phyloP scores from a whole-genome alignment of 1,140 invertebrate genomes.

The Octopus sinensis region DNA sequence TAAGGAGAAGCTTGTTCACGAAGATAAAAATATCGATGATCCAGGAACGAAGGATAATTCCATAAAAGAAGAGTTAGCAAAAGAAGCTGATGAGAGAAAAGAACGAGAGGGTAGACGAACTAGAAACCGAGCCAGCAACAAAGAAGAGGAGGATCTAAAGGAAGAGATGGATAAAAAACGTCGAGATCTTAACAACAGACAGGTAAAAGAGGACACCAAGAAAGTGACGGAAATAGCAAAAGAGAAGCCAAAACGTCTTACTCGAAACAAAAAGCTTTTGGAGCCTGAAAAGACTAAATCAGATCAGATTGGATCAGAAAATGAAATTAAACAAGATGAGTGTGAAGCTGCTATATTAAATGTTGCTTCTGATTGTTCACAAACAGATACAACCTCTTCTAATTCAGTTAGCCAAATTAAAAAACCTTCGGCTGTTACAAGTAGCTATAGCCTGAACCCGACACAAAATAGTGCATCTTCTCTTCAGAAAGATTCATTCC shows the following conservation, averaged over 20 bases:
- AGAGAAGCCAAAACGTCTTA: conserved; percentile 1
- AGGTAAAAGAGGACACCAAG: conserved; percentile 21
- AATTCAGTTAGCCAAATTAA: background rate
- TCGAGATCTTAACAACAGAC: conserved; percentile 7
- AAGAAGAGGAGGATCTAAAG: conserved; percentile 14
- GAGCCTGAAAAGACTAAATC: conserved; percentile 16
- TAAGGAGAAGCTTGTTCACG: conserved; percentile 19
- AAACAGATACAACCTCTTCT: background rate
- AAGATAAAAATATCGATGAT: background rate
- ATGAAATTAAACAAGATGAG: conserved; percentile 14
- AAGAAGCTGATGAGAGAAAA: background rate
- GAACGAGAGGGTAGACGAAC: conserved; percentile 4
- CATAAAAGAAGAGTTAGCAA: conserved; percentile 13
- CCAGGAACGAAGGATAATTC: background rate
- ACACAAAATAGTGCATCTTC: background rate
- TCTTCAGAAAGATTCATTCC: background rate
- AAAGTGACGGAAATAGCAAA: conserved; percentile 11
- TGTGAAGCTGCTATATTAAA: background rate
- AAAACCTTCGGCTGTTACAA: background rate
- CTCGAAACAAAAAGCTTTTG: conserved; percentile 10
- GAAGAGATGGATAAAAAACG: conserved; percentile 10
- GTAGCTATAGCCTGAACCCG: background rate
- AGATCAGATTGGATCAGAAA: conserved; percentile 22
- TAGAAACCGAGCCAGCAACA: conserved; percentile 1
- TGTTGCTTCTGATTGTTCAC: background rate